Conservation (phyloP, 2,797 vertebrate species). For the Chelonia mydas region DNA sequence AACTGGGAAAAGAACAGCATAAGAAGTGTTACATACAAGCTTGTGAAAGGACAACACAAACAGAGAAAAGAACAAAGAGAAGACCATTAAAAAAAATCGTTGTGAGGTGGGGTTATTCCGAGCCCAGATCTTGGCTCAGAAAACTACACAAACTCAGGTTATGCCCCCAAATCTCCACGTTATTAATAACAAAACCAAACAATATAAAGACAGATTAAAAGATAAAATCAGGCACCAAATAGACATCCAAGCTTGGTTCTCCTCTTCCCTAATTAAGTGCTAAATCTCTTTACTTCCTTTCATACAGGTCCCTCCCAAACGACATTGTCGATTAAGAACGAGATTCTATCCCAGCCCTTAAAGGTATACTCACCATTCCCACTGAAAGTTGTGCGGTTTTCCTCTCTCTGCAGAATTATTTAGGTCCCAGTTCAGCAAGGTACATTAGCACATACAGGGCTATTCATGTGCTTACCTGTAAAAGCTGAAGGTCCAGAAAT, state of each 20-base stretch:
- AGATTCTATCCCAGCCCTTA: neutral
- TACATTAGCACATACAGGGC: neutral
- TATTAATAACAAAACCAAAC: neutral
- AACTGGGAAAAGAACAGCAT: neutral
- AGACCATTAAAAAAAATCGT: too few relatives aligned
- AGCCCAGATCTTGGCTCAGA: neutral
- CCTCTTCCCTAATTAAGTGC: neutral
- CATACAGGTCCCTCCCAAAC: too few relatives aligned
- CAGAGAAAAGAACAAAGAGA: neutral
- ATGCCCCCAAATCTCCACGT: neutral
- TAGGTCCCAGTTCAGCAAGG: neutral
- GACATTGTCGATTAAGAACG: neutral
- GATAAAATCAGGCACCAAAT: neutral
- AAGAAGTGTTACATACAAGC: neutral
- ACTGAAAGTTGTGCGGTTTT: neutral
- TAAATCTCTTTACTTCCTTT: neutral
- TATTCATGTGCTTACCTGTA: neutral
- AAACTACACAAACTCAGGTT: neutral
- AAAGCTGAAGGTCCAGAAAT: neutral
- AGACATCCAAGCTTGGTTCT: neutral
- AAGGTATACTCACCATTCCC: neutral
- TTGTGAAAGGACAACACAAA: neutral
- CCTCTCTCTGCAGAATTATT: neutral
- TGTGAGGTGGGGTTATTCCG: too few relatives aligned
- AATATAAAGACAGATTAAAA: neutral